Evolutionary conservation across 2,797 vertebrate species (phyloP).

Genomic region (Ceryle rudis): DNA sequence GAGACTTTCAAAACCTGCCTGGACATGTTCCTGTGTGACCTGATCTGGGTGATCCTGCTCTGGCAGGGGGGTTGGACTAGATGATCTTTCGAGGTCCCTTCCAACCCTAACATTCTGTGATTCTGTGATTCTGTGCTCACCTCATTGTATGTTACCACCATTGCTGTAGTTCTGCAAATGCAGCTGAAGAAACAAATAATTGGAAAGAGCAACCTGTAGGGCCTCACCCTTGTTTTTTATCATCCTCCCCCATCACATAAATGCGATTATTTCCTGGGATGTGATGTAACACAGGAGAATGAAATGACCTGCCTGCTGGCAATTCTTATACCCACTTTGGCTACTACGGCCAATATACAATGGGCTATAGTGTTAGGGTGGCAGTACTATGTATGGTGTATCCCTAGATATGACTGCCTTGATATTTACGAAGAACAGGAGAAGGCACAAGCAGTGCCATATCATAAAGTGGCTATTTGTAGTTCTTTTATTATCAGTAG

Average conservation of each 20-base stretch:
- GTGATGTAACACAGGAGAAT: neutral
- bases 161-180: neutral
- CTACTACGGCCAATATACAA: neutral
- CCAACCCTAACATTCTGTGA: too few relatives aligned
- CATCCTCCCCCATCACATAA: accelerated
- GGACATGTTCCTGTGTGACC: too few relatives aligned
- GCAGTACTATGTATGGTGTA: neutral
- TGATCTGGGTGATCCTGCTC: too few relatives aligned
- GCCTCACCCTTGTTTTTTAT: neutral
- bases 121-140: too few relatives aligned
- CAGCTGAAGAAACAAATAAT: neutral
- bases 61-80: too few relatives aligned
- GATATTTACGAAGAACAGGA: neutral
- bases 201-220: neutral
- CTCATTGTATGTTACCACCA: neutral
- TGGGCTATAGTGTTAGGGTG: neutral
- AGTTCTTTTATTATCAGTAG: neutral
- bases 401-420: neutral
- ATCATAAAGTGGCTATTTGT: neutral
- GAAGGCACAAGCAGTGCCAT: neutral
- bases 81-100: too few relatives aligned
- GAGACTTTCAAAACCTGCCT: too few relatives aligned
- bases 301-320: neutral
- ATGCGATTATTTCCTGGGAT: neutral
- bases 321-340: neutral